phyloP scores from a whole-genome alignment of 2,797 vertebrate species.

The Artibeus lituratus region DNA sequence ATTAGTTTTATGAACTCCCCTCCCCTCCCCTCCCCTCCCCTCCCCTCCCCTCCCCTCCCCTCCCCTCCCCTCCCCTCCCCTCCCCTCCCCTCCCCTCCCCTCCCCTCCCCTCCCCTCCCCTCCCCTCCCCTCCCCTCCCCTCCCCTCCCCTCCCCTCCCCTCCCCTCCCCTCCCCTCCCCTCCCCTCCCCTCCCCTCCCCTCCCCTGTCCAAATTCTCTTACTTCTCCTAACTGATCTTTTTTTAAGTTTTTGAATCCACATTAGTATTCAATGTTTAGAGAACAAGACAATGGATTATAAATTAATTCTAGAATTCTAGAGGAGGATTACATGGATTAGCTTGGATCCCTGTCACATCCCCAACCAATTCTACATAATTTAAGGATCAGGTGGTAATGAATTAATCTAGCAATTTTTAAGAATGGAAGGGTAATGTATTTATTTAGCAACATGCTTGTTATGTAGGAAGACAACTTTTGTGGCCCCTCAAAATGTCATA shows the following conservation, averaged over 20 bases:
- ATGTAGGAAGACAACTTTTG: not conserved
- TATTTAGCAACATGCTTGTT: not conserved
- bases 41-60: not conserved
- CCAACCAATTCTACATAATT: not conserved
- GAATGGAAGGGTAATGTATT: not conserved
- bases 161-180: accelerated
- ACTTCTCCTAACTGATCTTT: not conserved
- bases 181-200: not conserved
- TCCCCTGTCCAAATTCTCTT: not conserved
- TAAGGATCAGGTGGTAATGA: not conserved
- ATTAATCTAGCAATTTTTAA: not conserved
- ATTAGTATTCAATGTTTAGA: not conserved
- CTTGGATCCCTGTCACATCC: not conserved
- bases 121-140: no score
- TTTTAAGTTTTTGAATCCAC: not conserved
- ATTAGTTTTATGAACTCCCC: not conserved
- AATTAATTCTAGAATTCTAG: not conserved
- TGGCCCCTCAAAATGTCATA: not conserved
- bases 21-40: accelerated
- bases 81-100: not conserved
- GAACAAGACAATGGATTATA: not conserved
- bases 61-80: not conserved
- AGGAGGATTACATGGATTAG: not conserved
- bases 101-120: no score
- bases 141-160: no score